phyloP scores from a whole-genome alignment of 2,113 vertebrate genomes.

The Labeo rohita region DNA sequence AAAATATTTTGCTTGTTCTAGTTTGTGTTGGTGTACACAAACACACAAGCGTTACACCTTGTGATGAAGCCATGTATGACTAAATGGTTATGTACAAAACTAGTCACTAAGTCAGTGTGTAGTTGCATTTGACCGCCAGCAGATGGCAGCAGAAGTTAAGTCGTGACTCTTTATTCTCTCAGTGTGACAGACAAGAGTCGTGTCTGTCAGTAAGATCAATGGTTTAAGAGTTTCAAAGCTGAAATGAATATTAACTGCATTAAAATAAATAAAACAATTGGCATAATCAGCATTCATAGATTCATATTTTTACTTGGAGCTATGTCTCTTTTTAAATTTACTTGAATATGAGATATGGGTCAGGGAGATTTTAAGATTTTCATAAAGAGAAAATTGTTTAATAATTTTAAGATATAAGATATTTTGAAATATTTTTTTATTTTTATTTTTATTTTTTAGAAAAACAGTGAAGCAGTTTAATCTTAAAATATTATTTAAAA shows the following conservation, averaged over 20 bases:
- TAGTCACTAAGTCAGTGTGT: neutral
- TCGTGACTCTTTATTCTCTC: constrained; percentile 13
- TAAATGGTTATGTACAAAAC: neutral
- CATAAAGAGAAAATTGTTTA: too few species aligned
- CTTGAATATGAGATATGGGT: neutral
- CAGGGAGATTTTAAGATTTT: neutral
- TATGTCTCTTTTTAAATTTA: neutral
- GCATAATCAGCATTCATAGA: neutral
- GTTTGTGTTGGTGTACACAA: neutral
- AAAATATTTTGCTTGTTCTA: neutral
- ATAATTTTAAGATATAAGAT: too few species aligned
- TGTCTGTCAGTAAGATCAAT: neutral
- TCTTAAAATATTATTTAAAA: neutral
- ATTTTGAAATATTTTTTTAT: too few species aligned
- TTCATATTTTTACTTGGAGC: neutral
- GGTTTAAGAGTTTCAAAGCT: neutral
- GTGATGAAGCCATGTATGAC: neutral
- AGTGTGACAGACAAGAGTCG: neutral
- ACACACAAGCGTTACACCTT: neutral
- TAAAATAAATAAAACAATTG: too few species aligned
- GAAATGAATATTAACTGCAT: neutral
- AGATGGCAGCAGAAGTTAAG: constrained; percentile 33
- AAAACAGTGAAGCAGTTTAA: neutral
- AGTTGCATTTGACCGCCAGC: neutral
- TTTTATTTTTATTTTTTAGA: neutral